Conservation (phyloP, 2,797 vertebrate genomes). For the Sebastes diploproa region DNA sequence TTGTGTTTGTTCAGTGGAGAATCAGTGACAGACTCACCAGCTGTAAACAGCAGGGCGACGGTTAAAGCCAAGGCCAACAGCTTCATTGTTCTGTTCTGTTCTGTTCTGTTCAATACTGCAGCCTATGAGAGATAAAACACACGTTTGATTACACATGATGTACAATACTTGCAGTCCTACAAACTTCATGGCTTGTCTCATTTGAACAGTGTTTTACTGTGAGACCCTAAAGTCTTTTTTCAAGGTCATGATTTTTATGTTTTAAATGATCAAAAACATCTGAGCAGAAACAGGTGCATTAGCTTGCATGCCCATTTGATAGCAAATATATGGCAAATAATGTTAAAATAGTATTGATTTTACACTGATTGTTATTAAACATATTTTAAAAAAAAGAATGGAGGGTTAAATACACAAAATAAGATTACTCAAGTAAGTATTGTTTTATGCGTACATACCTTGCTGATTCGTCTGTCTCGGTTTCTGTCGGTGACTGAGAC, state of each 20-base stretch:
- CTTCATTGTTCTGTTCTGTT: slow-evolving; percentile 74
- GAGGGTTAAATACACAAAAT: background rate
- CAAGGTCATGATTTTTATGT: background rate
- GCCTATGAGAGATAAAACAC: slow-evolving; percentile 38
- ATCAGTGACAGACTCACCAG: slow-evolving; percentile 79
- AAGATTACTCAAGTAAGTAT: background rate
- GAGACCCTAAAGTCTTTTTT: background rate
- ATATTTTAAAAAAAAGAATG: background rate
- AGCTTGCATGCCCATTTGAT: background rate
- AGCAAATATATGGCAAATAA: background rate
- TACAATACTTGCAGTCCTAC: background rate
- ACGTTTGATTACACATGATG: background rate
- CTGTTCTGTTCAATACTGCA: slow-evolving; percentile 23
- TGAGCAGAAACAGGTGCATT: background rate
- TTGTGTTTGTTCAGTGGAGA: slow-evolving; percentile 67
- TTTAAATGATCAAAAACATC: background rate
- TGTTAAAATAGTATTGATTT: background rate
- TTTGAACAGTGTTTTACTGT: background rate
- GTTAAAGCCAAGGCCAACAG: slow-evolving; percentile 63
- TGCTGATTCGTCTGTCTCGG: slow-evolving; percentile 2
- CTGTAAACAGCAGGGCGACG: slow-evolving; percentile 67
- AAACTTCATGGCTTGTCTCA: background rate
- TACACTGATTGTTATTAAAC: background rate
- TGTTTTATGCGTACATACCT: slow-evolving; percentile 58
- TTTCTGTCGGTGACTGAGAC: slow-evolving; percentile 18